Conservation (phyloP, 2,113 vertebrate species). For the Bostrychus sinensis region DNA sequence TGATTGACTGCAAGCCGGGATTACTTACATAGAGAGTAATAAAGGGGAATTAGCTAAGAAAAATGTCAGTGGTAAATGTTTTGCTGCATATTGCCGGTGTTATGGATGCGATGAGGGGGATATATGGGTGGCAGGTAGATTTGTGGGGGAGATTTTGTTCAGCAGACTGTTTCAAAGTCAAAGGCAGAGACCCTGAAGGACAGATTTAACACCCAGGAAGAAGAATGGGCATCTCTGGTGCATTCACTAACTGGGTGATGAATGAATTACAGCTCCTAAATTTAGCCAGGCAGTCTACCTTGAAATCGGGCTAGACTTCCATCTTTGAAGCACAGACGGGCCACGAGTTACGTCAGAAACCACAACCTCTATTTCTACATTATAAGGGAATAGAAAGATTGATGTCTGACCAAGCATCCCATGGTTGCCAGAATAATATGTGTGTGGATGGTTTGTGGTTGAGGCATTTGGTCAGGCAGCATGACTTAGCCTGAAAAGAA, state of each 20-base stretch:
- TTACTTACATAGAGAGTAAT: background rate
- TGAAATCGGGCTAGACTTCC: conserved; percentile 76
- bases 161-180: conserved; percentile 76
- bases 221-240: conserved; percentile 74
- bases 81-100: background rate
- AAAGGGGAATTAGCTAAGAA: background rate
- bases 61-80: background rate
- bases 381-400: conserved; percentile 63
- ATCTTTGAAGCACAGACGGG: conserved; percentile 59
- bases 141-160: conserved; percentile 59
- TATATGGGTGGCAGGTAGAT: conserved; percentile 32
- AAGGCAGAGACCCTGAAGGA: conserved; percentile 77
- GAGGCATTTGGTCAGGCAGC: conserved; percentile 27
- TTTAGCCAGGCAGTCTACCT: conserved; percentile 81
- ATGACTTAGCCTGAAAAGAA: conserved; percentile 21
- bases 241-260: conserved; percentile 75
- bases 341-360: conserved; percentile 64
- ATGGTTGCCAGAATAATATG: conserved; percentile 57
- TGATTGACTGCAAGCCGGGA: conserved; percentile 9
- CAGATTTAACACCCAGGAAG: conserved; percentile 71
- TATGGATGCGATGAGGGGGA: background rate
- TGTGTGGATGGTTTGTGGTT: conserved; percentile 39
- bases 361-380: conserved; percentile 64
- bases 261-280: conserved; percentile 80
- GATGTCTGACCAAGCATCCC: conserved; percentile 66